Evolutionary conservation across 2,113 vertebrate species (phyloP), one percentile per base, ranked within the genome.

Genomic region (Ursus arctos): DNA sequence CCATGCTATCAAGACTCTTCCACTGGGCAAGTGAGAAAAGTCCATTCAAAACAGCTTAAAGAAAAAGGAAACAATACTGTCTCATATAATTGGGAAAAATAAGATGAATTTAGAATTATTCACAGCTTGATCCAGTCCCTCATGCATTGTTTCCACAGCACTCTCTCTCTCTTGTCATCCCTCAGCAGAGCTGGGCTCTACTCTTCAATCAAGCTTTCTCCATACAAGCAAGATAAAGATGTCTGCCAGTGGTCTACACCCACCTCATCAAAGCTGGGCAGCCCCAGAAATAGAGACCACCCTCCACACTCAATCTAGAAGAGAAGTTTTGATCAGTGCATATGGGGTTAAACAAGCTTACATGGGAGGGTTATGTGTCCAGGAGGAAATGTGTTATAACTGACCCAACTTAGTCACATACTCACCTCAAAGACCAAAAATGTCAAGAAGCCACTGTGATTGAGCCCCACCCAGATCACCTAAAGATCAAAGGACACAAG

Each of bases 21-120:
- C 3, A 84, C 7, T 10, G 36, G 55, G 47, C 33, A 88, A 79
- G 55, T 63, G 21, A 91, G 69, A 91, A 57, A 79, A 86, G 2
- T 43, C 84, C 65, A 26, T 76, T 89, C n/a, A 28, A 95, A 93
- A 88, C 16, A 53, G n/a, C 49, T 94, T 57, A 28, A 86, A 81
- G 31, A 53, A 69, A 83, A 74, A 51, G 2, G 36, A 96, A 93
- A 77, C 21, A 31, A 16, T 67, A 59, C 12, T 10, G 4, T 95
- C 71, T 84, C 28, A 19, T 18, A 26, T 16, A 26, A 53, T 22
- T 55, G 8, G 47, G 22, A 74, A 74, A 69, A 49, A n/a, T 1
- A 84, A 88, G 82, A 19, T 79, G 28, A 6, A 71, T 24, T 49
- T 36, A 77, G 83, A 89, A 55, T 57, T 81, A 55, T 92, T 95